Evolutionary conservation across 2,113 vertebrate species (phyloP).

Genomic region (Triplophysa dalaica): DNA sequence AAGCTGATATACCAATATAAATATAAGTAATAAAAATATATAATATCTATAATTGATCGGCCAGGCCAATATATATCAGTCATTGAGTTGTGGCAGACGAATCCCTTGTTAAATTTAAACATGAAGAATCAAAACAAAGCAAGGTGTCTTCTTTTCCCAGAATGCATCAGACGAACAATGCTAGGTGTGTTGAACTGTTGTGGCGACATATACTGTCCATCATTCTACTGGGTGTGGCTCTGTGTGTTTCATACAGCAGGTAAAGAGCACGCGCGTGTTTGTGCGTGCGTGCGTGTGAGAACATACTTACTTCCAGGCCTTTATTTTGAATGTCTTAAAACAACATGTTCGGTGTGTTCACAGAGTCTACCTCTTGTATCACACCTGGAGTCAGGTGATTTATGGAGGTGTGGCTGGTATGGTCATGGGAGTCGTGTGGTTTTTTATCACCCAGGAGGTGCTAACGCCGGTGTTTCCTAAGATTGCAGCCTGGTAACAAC

Average conservation of each 20-base stretch:
- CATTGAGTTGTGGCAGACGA: too few relatives aligned
- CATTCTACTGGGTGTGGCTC: constrained; percentile 84
- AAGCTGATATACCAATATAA: too few relatives aligned
- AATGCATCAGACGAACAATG: constrained; percentile 99
- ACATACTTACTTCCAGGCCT: background rate
- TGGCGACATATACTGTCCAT: constrained; percentile 96
- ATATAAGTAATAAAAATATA: too few relatives aligned
- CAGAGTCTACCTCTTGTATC: constrained; percentile 97
- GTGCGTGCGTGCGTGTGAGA: background rate
- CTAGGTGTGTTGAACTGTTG: constrained; percentile 94
- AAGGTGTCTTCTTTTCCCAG: constrained; percentile 62
- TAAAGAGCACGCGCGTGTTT: too few relatives aligned
- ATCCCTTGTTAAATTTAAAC: too few relatives aligned
- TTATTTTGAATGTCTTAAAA: background rate
- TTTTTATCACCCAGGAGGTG: constrained; percentile 95
- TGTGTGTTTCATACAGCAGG: constrained; percentile 97
- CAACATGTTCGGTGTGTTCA: constrained; percentile 25
- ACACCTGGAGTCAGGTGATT: constrained; percentile 95
- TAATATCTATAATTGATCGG: too few relatives aligned
- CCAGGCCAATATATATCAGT: too few relatives aligned
- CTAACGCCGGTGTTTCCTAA: constrained; percentile 95
- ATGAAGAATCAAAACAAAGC: too few relatives aligned
- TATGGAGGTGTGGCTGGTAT: constrained; percentile 88
- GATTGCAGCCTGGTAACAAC: constrained; percentile 95
- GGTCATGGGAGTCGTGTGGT: constrained; percentile 89